These are phyloP conservation scores for Crotalus viridis DNA, from an alignment of 2,113 vertebrate species.

Conservation along the genomic window DNA sequence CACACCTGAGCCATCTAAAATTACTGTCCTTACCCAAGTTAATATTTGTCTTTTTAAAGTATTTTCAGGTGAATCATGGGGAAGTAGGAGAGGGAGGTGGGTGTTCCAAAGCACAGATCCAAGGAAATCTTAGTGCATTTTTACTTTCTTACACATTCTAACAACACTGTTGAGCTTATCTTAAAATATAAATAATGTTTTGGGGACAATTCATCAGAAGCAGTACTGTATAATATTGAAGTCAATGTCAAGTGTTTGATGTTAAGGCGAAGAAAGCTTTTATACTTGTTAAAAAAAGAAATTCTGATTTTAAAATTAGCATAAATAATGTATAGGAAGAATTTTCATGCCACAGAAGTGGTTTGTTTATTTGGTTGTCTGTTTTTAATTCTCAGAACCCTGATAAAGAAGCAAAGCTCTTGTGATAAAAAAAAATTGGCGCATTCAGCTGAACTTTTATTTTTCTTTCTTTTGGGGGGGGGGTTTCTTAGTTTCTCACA, in stretches of 20 bases:
- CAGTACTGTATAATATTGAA: background rate
- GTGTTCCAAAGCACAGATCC: background rate
- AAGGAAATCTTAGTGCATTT: background rate
- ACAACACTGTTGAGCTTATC: background rate
- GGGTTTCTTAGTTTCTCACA: background rate
- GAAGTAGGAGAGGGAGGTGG: too few species aligned
- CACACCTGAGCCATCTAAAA: background rate
- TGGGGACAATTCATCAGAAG: background rate
- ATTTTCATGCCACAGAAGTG: background rate
- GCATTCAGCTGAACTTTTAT: background rate
- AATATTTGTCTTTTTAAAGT: background rate
- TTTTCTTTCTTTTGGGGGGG: background rate
- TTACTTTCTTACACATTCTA: background rate
- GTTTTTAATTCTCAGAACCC: background rate
- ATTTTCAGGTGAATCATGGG: background rate
- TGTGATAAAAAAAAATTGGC: background rate
- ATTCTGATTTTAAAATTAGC: background rate
- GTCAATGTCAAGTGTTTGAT: background rate
- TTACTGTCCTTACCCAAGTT: background rate
- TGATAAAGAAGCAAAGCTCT: background rate
- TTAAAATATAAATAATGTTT: background rate
- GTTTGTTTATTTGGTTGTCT: background rate
- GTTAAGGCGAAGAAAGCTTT: conserved; percentile 24
- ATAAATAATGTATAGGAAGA: background rate
- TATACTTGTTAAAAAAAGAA: conserved; percentile 23